Evolutionary conservation across 2,888 invertebrate species (phyloP).

Genomic region (Ischnus inquisitorius): DNA sequence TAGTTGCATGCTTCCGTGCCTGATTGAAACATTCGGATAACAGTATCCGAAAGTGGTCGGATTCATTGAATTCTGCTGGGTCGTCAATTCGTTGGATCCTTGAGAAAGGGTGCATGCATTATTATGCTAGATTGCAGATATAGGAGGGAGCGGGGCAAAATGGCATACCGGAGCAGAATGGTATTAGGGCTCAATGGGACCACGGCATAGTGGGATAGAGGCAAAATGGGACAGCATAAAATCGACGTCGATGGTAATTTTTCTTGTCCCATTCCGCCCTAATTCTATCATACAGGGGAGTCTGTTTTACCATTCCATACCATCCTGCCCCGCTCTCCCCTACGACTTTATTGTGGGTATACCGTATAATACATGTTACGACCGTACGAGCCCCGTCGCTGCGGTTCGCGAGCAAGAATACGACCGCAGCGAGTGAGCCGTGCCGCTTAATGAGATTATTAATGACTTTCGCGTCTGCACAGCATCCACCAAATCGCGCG

Average conservation of each 20-base stretch:
- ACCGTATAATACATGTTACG: not conserved
- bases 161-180: too few species aligned
- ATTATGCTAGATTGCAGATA: not conserved
- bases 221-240: too few species aligned
- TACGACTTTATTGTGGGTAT: too few species aligned
- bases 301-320: too few species aligned
- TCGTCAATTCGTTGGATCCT: constrained; percentile 51
- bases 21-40: constrained; percentile 50
- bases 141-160: too few species aligned
- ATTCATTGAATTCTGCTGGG: constrained; percentile 51
- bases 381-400: constrained; percentile 34
- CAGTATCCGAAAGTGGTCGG: constrained; percentile 28
- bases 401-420: constrained; percentile 39
- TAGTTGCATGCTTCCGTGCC: not conserved
- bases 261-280: too few species aligned
- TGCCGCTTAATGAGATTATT: constrained; percentile 56
- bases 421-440: constrained; percentile 40
- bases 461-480: constrained; percentile 49
- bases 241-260: too few species aligned
- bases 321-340: too few species aligned
- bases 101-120: not conserved
- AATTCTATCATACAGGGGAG: too few species aligned
- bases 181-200: too few species aligned
- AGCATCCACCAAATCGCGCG: constrained; percentile 28
- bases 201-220: too few species aligned